Evolutionary conservation across 2,888 invertebrate species (phyloP).

Genomic region (Apodemia hepburni): DNA sequence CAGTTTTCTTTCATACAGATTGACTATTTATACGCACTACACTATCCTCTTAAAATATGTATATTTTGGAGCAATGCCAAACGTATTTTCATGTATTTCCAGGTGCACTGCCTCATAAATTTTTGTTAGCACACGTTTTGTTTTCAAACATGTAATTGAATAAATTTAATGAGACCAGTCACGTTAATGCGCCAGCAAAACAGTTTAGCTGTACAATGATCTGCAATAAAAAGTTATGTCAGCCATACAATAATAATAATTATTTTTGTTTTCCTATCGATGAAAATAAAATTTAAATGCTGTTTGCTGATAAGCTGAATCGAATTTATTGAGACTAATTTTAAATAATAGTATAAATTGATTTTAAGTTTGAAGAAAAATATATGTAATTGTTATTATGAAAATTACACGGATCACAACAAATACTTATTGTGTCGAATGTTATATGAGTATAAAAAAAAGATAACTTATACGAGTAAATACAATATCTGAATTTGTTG

Average conservation of each 20-base stretch:
- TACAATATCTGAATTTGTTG: too few relatives aligned
- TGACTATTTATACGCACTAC: not conserved
- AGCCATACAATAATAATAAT: not conserved
- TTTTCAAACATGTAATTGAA: slow-evolving; percentile 31
- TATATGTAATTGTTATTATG: too few relatives aligned
- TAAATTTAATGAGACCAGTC: slow-evolving; percentile 12
- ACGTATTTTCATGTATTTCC: slow-evolving; percentile 31
- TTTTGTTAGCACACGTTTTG: slow-evolving; percentile 28
- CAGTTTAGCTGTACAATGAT: slow-evolving; percentile 4
- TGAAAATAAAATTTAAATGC: too few relatives aligned
- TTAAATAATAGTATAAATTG: too few relatives aligned
- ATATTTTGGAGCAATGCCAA: slow-evolving; percentile 31
- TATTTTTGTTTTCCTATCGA: not conserved
- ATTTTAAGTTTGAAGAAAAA: too few relatives aligned
- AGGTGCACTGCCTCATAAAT: slow-evolving; percentile 29
- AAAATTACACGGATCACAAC: too few relatives aligned
- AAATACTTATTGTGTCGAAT: too few relatives aligned
- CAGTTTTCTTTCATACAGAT: too few relatives aligned
- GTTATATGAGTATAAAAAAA: too few relatives aligned
- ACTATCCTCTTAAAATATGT: slow-evolving; percentile 25
- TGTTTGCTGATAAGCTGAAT: too few relatives aligned
- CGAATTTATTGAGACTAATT: too few relatives aligned
- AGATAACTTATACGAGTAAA: too few relatives aligned
- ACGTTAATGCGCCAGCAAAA: slow-evolving; percentile 4
- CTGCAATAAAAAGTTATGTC: slow-evolving; percentile 10